Evolutionary conservation across 1,140 invertebrate species (phyloP).

Genomic region (Pogonus chalceus): DNA sequence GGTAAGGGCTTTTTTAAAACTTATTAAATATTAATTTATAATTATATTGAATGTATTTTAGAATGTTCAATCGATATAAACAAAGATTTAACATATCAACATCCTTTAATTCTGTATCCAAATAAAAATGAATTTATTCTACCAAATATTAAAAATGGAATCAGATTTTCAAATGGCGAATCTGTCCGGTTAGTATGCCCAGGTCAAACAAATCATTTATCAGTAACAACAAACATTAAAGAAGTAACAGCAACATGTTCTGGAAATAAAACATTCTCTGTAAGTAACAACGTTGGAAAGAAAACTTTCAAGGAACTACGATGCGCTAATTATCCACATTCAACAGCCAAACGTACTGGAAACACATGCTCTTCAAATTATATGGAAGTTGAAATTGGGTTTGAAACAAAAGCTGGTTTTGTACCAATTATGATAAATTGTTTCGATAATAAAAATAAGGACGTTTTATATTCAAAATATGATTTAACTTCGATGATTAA

Average conservation of each 20-base stretch:
- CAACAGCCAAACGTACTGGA: background rate
- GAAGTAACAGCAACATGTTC: background rate
- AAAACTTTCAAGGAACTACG: background rate
- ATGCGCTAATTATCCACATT: background rate
- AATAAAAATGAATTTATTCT: background rate
- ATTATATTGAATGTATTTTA: too few species aligned
- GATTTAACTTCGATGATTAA: slow-evolving; percentile 25
- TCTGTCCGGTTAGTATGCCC: background rate
- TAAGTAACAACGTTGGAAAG: background rate
- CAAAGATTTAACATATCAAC: too few species aligned
- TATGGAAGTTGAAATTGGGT: slow-evolving; percentile 28
- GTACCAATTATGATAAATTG: slow-evolving; percentile 23
- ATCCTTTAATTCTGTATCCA: background rate
- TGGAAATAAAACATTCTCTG: background rate
- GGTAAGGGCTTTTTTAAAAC: too few species aligned
- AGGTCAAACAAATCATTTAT: background rate
- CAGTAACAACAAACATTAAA: background rate
- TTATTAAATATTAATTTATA: too few species aligned
- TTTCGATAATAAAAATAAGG: slow-evolving; percentile 21
- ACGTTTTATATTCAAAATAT: slow-evolving; percentile 23
- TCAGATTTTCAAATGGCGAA: background rate
- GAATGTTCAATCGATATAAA: too few species aligned
- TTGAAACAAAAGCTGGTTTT: slow-evolving; percentile 19
- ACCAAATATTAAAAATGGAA: background rate
- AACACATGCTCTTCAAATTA: background rate